Conservation (phyloP, 2,888 invertebrate species). For the Acanthosepion esculentum region DNA sequence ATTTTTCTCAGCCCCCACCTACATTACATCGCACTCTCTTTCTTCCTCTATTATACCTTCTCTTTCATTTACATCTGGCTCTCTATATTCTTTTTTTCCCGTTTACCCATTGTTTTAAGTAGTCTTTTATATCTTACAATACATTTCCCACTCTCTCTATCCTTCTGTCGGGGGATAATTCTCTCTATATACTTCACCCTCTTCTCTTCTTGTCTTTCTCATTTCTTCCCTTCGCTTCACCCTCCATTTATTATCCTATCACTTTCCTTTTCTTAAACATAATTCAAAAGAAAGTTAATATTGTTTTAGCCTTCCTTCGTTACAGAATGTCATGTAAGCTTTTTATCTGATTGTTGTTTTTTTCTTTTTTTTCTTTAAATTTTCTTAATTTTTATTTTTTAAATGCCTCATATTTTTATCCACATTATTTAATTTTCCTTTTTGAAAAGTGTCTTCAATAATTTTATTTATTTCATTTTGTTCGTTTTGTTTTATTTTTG, state of each 20-base stretch:
- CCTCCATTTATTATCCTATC: no score
- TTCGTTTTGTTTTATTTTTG: background rate
- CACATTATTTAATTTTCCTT: no score
- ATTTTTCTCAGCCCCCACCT: background rate
- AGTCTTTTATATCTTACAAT: no score
- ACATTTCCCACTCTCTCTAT: no score
- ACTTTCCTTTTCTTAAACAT: no score
- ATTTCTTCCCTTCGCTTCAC: background rate
- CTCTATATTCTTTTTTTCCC: no score
- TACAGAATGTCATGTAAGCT: background rate
- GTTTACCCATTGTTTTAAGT: no score
- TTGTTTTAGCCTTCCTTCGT: background rate
- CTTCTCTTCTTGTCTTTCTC: no score
- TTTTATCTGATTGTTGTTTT: background rate
- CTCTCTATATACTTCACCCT: no score
- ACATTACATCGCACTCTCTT: background rate
- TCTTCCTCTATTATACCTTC: background rate
- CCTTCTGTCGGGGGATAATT: no score
- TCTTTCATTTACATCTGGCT: background rate
- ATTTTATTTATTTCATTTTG: no score
- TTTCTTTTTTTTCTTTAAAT: background rate
- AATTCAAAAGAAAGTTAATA: background rate
- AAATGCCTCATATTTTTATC: background rate
- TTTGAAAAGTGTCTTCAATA: background rate
- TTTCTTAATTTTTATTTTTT: background rate